These are phyloP conservation scores for Venustaconcha ellipsiformis DNA, from an alignment of 1,140 invertebrate genomes.

Conservation along the genomic window DNA sequence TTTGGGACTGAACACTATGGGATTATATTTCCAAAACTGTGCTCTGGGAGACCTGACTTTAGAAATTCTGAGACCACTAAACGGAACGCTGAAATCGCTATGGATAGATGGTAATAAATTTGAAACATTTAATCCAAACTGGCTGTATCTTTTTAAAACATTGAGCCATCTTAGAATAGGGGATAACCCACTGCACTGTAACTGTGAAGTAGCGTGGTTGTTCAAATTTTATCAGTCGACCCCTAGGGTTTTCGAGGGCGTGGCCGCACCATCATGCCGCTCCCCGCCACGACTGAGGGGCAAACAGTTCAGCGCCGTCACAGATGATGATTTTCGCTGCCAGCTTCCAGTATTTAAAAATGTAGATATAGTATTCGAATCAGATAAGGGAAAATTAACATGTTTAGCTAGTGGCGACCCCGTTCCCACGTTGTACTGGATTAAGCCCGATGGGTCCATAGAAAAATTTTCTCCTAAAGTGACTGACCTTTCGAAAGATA, in stretches of 20 bases:
- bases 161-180: constrained; percentile 62
- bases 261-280: constrained; percentile 52
- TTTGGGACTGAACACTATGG: constrained; percentile 58
- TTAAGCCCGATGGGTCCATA: constrained; percentile 57
- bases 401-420: constrained; percentile 66
- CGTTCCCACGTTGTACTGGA: constrained; percentile 64
- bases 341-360: constrained; percentile 65
- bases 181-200: constrained; percentile 65
- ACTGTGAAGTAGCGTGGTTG: constrained; percentile 65
- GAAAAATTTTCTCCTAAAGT: constrained; percentile 47
- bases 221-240: constrained; percentile 52
- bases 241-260: constrained; percentile 53
- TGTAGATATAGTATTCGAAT: constrained; percentile 62
- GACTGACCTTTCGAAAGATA: constrained; percentile 44
- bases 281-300: constrained; percentile 49
- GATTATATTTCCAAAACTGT: constrained; percentile 65
- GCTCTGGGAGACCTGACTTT: constrained; percentile 53
- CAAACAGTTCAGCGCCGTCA: constrained; percentile 52
- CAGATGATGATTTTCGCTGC: constrained; percentile 62
- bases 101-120: constrained; percentile 66
- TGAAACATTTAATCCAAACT: constrained; percentile 49
- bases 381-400: constrained; percentile 54
- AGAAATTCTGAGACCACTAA: constrained; percentile 60
- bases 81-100: constrained; percentile 58
- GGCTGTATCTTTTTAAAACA: constrained; percentile 56